Base-by-base conservation (phyloP, 2,113 vertebrate species). In the Pogonocichla stellata region DNA sequence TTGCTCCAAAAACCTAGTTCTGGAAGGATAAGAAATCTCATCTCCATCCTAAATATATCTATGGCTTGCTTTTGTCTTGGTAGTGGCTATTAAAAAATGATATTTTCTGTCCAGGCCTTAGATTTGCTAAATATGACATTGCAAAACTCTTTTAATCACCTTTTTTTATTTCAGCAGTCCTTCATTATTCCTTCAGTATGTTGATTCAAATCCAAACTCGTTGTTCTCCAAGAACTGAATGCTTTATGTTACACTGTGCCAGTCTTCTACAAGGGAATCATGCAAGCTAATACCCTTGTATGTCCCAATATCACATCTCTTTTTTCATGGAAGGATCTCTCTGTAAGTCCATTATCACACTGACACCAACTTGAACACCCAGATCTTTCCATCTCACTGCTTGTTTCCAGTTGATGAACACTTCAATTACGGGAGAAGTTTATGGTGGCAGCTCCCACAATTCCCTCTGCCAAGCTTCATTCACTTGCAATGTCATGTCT, bases 201-300 rank as follows among this genome's bases (percentile, higher is more conserved):
- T 6, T 62, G 72, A 25, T 66, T 86, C 16, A 54, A 70, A 28
- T 54, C 86, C 20, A 77, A 87, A 9, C 9, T 80, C 5, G 0
- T 45, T 1, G 0, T 25, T 77, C 58, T 50, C 53, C 74, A 16
- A 60, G 34, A 74, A 58, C 40, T 17, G 25, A 56, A 62, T 7
- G 5, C 5, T 38, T n/a, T 43, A 19, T 72, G 82, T 65, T 53
- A 54, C 17, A 43, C 6, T 1, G 1, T 1, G 1, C 18, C 20
- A 31, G 16, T 26, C 38, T 14, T 31, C 67, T 58, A 38, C 43
- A 45, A 50, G 34, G 14, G 19, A 88, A 80, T 12, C 0, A 0
- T 82, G 43, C 42, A 86, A 82, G 36, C 33, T 36, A 90, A 42
- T 60, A 36, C 1, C 12, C 14, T 69, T 65, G 2, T 14, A 24